These are phyloP conservation scores for Sinohyriopsis cumingii DNA, from an alignment of 2,888 invertebrate species.

Conservation along the genomic window DNA sequence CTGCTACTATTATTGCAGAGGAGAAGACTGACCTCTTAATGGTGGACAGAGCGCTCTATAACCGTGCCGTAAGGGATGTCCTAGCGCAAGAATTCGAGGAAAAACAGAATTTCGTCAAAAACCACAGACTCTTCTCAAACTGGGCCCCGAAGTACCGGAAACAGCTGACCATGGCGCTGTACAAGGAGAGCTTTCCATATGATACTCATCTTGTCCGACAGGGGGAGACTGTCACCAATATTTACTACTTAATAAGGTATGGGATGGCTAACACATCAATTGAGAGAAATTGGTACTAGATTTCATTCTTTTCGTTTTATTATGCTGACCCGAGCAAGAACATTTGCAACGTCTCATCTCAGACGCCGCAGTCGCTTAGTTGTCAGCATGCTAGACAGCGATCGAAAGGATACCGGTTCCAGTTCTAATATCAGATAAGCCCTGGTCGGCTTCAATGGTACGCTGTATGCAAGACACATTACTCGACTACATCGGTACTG, in stretches of 20 bases:
- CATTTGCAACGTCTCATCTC: too few relatives aligned
- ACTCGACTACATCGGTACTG: too few relatives aligned
- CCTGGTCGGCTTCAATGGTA: too few relatives aligned
- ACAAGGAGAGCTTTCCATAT: conserved; percentile 63
- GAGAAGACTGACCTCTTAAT: conserved; percentile 68
- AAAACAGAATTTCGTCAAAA: conserved; percentile 65
- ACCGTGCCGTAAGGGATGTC: conserved; percentile 65
- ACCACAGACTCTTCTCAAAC: conserved; percentile 59
- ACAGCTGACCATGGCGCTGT: conserved; percentile 70
- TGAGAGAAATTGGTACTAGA: neutral
- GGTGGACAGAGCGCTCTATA: conserved; percentile 68
- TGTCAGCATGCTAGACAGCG: too few relatives aligned
- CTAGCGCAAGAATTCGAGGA: conserved; percentile 68
- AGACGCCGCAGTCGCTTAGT: too few relatives aligned
- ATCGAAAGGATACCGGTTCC: too few relatives aligned
- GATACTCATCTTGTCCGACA: conserved; percentile 65
- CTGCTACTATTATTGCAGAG: conserved; percentile 68
- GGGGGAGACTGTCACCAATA: conserved; percentile 62
- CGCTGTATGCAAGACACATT: too few relatives aligned
- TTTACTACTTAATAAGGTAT: conserved; percentile 13
- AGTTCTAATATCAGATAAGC: too few relatives aligned
- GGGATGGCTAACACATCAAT: neutral
- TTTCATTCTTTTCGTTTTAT: neutral
- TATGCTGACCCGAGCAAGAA: too few relatives aligned
- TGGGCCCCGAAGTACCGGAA: conserved; percentile 70